Evolutionary conservation across 2,888 invertebrate genomes (phyloP).

Genomic region (Conistra vaccinii): DNA sequence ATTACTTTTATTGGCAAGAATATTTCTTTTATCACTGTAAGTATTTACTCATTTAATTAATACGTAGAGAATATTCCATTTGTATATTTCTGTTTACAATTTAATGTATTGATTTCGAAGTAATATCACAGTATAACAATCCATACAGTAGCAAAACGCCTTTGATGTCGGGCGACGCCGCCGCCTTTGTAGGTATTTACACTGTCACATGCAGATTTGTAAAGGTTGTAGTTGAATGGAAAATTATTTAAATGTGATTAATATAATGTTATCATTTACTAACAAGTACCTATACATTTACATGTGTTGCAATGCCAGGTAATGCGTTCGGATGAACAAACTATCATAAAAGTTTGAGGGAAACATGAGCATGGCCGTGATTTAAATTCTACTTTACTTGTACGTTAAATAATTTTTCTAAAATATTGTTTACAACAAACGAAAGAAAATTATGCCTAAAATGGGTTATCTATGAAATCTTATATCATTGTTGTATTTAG

Average conservation of each 20-base stretch:
- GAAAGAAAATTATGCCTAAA: background rate
- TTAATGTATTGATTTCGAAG: background rate
- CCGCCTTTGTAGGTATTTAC: background rate
- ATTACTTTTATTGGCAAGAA: slow-evolving; percentile 7
- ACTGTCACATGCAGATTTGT: background rate
- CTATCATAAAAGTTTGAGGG: background rate
- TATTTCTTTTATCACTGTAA: background rate
- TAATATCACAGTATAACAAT: background rate
- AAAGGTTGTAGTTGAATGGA: background rate
- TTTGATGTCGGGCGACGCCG: too few species aligned
- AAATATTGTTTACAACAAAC: background rate
- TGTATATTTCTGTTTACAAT: background rate
- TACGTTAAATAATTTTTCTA: too few species aligned
- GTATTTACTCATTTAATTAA: background rate
- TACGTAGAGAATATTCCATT: background rate
- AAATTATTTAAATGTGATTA: background rate
- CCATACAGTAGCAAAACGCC: too few species aligned
- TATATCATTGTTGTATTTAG: background rate
- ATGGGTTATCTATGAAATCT: background rate
- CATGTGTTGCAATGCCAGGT: background rate
- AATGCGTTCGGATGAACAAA: background rate
- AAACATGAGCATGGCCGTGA: background rate
- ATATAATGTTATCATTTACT: too few species aligned
- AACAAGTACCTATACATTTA: background rate
- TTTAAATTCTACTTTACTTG: background rate